Percentiles rank a stretch among this genome's conserved stretches.
Conservation (phyloP, 2,888 invertebrate genomes). For the Stramonita haemastoma region DNA sequence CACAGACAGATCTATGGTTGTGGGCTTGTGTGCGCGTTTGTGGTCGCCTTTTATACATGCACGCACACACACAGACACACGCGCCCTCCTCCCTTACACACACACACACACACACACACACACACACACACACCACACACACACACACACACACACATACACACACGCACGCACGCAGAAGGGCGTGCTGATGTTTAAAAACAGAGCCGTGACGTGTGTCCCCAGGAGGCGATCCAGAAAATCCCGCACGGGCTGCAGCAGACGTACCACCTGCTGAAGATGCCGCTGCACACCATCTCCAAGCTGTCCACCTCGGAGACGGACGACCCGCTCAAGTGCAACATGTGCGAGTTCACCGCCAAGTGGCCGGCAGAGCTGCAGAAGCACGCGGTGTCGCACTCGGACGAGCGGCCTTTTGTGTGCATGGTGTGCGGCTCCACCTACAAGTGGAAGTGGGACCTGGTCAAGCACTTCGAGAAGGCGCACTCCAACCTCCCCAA, state of each 20-base stretch:
- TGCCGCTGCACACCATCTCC: constrained; percentile 69
- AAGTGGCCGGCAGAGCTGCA: constrained; percentile 76
- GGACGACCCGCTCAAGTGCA: constrained; percentile 72
- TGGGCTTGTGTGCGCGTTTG: too few relatives aligned
- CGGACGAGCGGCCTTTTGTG: constrained; percentile 73
- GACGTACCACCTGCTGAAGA: constrained; percentile 70
- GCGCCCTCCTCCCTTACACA: background rate
- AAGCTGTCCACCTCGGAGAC: constrained; percentile 62
- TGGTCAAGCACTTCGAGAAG: constrained; percentile 77
- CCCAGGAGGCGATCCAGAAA: constrained; percentile 68
- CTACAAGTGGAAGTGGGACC: constrained; percentile 77
- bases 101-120: background rate
- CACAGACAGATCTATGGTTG: too few relatives aligned
- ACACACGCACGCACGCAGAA: background rate
- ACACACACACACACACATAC: background rate
- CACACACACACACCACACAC: background rate
- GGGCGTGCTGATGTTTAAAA: background rate
- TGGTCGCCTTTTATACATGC: background rate
- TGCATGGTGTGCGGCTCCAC: constrained; percentile 76
- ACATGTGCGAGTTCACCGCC: constrained; percentile 74
- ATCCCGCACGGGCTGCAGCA: constrained; percentile 71
- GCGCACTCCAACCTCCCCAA: constrained; percentile 73
- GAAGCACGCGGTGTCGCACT: constrained; percentile 76
- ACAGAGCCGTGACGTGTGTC: background rate
- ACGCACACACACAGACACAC: background rate